Evolutionary conservation across 2,797 vertebrate species (phyloP).

Genomic region (Chiloscyllium punctatum): DNA sequence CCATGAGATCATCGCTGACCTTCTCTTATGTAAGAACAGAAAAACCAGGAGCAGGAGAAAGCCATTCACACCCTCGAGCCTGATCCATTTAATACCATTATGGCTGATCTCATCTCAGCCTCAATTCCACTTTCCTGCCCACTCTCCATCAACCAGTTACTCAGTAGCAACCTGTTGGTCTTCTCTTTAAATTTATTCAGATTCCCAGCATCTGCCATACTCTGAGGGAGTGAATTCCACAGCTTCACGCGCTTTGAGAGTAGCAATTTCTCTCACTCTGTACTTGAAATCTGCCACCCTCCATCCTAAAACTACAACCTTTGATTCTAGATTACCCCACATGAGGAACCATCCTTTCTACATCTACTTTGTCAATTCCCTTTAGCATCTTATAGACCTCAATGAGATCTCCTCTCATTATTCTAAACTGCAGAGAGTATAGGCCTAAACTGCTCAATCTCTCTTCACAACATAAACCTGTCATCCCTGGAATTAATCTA

Average conservation of each 20-base stretch:
- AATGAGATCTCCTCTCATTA: no score
- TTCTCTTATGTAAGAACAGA: background rate
- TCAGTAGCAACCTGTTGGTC: no score
- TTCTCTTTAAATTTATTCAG: no score
- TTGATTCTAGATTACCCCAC: background rate
- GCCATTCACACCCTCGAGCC: background rate
- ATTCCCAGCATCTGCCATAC: background rate
- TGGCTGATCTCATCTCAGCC: background rate
- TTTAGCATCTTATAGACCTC: no score
- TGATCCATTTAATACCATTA: background rate
- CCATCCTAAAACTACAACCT: background rate
- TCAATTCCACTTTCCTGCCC: background rate
- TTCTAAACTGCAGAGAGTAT: no score
- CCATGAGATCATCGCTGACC: no score
- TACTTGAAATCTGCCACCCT: background rate
- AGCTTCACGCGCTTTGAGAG: background rate
- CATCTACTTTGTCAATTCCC: no score
- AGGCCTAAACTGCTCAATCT: no score
- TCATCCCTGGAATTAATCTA: no score
- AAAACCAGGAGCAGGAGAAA: background rate
- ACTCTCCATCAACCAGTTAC: background rate
- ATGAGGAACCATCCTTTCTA: background rate
- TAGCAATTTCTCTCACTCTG: background rate
- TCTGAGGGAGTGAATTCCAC: background rate
- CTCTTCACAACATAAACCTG: no score